These are phyloP conservation scores for Urocitellus parryii DNA, from an alignment of 2,113 vertebrate species.

Conservation along the genomic window DNA sequence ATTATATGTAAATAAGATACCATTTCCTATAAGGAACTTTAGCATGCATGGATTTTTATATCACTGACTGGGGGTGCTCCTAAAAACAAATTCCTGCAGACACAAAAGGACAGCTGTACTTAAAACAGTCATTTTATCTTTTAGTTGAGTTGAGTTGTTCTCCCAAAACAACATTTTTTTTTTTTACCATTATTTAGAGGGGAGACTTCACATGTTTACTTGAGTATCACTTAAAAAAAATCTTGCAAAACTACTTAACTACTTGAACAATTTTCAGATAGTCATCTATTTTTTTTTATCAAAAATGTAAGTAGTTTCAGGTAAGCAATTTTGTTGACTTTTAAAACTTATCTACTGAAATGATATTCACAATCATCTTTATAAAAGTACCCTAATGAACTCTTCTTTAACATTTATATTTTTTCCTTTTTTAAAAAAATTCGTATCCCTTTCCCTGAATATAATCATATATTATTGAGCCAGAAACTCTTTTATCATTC, in stretches of 20 bases:
- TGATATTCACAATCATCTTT: neutral
- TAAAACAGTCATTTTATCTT: neutral
- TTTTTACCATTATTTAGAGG: neutral
- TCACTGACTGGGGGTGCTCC: neutral
- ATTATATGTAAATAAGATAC: neutral
- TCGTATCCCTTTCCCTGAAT: neutral
- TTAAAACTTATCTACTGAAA: conserved; percentile 4
- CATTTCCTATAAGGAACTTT: neutral
- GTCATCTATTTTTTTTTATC: neutral
- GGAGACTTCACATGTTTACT: neutral
- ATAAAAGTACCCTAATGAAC: neutral
- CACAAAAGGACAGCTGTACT: neutral
- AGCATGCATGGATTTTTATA: neutral
- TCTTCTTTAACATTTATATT: conserved; percentile 36
- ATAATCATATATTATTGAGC: neutral
- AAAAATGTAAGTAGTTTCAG: conserved; percentile 35
- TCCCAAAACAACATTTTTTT: neutral
- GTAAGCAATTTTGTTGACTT: neutral
- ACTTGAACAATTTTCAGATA: neutral
- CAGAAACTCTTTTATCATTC: neutral
- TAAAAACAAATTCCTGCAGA: too few species aligned
- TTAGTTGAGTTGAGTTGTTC: neutral
- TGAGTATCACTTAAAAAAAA: neutral
- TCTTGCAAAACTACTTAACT: neutral
- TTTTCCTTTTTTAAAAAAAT: neutral